Evolutionary conservation across 2,888 invertebrate species (phyloP), one percentile per base, ranked within the genome.

Genomic region (Pimpla rufipes): DNA sequence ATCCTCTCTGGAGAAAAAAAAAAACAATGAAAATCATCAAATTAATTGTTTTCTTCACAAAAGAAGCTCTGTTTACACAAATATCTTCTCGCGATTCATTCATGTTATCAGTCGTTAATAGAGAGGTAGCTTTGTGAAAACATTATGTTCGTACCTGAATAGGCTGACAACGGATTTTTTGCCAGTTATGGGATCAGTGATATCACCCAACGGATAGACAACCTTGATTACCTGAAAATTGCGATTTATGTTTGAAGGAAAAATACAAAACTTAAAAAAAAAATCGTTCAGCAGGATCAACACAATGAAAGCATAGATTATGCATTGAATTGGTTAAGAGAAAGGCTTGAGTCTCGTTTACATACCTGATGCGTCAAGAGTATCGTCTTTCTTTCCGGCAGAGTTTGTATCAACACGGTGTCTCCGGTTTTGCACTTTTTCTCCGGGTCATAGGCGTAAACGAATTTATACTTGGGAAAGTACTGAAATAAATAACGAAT

Each of bases 141-240:
- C 6, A 13, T 35, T 23, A 59, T 62, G 6, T 64, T 75, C 87
- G 18, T 90, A 94, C 93, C 94, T 95, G 90, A 96, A 98, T 90
- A 94, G 94, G 83, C 95, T 95, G 70, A 94, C 96, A 0, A 96
- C 96, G 52, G 97, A 96, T 93, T 96, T 96, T 91, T 97, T 97
- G 16, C 97, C 97, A 57, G 97, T 96, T 29, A 98, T 94, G 1
- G 98, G 98, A 93, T 98, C 97, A n/a, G 96, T 97, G 70, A 97
- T 94, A 93, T 98, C 97, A 87, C 98, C 98, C 88, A 96, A 94
- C 1, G 96, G 96, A 93, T 97, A 97, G 16, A 98, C 95, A 5
- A 98, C 95, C 91, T 97, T 95, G 89, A 96, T 94, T 0, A 98
- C 89, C 93, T 93, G 62, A 11, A 74, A 59, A 52, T 23, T 73